Percentiles rank a stretch among this genome's conserved stretches.
Conservation (phyloP, 2,888 invertebrate genomes). For the Hemistola chrysoprasaria region DNA sequence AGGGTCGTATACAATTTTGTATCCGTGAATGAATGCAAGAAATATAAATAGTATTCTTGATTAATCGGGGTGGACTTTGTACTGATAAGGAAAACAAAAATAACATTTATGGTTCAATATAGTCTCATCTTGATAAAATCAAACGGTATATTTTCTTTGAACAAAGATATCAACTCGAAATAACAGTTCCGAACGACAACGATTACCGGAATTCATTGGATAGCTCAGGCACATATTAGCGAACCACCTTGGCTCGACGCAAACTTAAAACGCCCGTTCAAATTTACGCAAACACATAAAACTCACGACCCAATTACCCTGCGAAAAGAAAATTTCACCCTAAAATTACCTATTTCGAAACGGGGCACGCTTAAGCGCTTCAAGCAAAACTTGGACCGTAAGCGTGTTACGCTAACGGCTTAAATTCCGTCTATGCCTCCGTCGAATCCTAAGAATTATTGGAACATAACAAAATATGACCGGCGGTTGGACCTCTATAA, state of each 20-base stretch:
- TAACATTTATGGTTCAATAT: background rate
- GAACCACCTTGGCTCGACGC: constrained; percentile 12
- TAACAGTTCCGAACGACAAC: constrained; percentile 11
- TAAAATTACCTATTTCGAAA: constrained; percentile 48
- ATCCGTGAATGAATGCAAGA: too few species aligned
- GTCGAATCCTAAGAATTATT: constrained; percentile 63
- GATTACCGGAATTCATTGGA: constrained; percentile 13
- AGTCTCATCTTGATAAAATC: constrained; percentile 1
- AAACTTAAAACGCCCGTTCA: constrained; percentile 42
- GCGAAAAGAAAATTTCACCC: constrained; percentile 48
- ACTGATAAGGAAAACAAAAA: too few species aligned
- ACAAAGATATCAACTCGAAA: constrained; percentile 5
- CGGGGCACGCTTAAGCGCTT: constrained; percentile 45
- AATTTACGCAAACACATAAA: constrained; percentile 52
- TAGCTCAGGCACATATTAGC: constrained; percentile 14
- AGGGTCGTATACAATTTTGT: background rate
- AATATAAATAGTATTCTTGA: too few species aligned
- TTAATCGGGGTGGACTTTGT: too few species aligned
- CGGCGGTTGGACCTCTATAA: constrained; percentile 65
- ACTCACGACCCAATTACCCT: constrained; percentile 47
- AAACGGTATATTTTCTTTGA: constrained; percentile 3
- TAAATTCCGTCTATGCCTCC: constrained; percentile 33
- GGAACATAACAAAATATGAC: constrained; percentile 75
- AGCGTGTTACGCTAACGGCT: constrained; percentile 32
- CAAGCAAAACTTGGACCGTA: constrained; percentile 38